A percentile compares a stretch with the other conserved stretches of the same genome.
These are phyloP conservation scores for Procambarus clarkii DNA, from an alignment of 1,140 invertebrate genomes.

Conservation along the genomic window DNA sequence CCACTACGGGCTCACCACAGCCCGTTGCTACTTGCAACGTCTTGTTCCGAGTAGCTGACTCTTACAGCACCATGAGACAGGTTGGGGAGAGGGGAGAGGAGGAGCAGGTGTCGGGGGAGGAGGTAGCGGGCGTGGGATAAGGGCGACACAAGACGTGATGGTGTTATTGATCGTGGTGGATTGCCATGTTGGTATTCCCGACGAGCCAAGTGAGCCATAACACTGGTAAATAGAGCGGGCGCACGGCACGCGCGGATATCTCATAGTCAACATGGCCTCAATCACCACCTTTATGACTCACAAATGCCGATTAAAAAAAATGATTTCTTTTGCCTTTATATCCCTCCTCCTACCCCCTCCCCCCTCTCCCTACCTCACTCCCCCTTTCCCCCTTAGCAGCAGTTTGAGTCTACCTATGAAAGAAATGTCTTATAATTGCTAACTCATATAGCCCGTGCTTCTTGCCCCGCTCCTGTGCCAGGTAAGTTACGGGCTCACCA, in stretches of 20 bases:
- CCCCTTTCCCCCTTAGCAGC: not conserved
- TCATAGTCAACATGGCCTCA: slow-evolving; percentile 18
- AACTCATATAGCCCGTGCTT: no score
- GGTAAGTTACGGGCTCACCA: no score
- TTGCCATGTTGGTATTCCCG: slow-evolving; percentile 54
- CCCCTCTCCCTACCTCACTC: not conserved
- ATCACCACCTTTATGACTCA: slow-evolving; percentile 8
- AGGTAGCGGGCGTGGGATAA: not conserved
- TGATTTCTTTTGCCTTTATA: not conserved
- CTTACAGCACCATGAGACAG: no score
- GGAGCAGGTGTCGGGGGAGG: no score
- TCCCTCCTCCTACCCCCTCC: not conserved
- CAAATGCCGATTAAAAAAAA: slow-evolving; percentile 26
- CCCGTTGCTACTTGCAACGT: no score
- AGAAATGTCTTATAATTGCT: not conserved
- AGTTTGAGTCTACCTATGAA: slow-evolving; percentile 1
- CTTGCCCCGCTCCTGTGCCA: no score
- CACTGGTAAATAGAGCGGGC: slow-evolving; percentile 10
- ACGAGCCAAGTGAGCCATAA: slow-evolving; percentile 59
- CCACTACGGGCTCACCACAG: no score
- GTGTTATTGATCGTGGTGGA: slow-evolving; percentile 27
- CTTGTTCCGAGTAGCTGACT: no score
- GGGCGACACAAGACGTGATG: not conserved
- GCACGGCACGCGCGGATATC: slow-evolving; percentile 15
- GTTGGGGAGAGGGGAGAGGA: not conserved